phyloP scores from a whole-genome alignment of 2,113 vertebrate genomes.

The Noctilio leporinus region DNA sequence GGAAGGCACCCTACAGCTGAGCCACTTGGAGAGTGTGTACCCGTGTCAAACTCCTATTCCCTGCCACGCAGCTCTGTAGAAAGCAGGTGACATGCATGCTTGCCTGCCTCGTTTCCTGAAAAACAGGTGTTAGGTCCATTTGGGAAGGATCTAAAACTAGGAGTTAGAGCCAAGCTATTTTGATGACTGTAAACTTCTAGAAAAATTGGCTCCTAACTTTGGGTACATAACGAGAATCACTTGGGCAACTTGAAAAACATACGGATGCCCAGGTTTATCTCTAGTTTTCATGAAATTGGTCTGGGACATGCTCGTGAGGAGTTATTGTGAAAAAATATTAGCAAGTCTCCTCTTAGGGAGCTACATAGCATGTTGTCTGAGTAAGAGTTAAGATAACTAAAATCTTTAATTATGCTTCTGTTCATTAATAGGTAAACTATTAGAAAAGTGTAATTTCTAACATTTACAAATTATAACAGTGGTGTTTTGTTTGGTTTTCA shows the following conservation, averaged over 20 bases:
- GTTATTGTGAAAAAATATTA: background rate
- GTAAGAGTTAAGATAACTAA: background rate
- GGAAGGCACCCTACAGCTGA: background rate
- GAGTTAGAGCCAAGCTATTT: background rate
- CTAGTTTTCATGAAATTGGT: background rate
- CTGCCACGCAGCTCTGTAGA: background rate
- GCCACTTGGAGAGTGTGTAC: fast-evolving
- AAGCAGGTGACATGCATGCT: background rate
- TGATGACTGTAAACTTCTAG: background rate
- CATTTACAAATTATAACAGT: background rate
- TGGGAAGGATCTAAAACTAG: background rate
- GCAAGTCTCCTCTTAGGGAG: background rate
- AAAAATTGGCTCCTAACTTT: background rate
- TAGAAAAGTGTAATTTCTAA: background rate
- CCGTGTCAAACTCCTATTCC: background rate
- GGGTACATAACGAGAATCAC: background rate
- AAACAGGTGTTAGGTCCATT: background rate
- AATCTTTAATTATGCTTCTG: background rate
- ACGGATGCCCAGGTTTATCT: background rate
- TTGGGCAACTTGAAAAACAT: background rate
- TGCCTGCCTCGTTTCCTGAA: background rate
- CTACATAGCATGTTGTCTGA: background rate
- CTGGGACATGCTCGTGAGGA: background rate
- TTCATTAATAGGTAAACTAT: background rate
- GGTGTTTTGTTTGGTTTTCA: too few species aligned